Evolutionary conservation across 2,113 vertebrate genomes (phyloP).

Genomic region (Scophthalmus maximus): DNA sequence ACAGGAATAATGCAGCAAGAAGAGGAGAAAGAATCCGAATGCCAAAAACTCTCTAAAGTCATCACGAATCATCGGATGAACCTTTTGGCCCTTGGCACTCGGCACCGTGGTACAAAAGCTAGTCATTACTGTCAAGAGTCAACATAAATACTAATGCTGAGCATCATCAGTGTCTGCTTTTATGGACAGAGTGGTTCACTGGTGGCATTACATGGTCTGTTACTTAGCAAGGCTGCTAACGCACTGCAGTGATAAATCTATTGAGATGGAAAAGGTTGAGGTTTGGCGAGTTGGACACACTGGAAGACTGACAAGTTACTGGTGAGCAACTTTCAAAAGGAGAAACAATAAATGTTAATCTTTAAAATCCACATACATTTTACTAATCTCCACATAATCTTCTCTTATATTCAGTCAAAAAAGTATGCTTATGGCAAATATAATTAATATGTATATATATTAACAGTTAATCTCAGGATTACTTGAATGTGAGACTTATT

Average conservation of each 20-base stretch:
- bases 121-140: not conserved
- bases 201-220: not conserved
- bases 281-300: not conserved
- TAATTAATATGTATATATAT: no score
- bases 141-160: not conserved
- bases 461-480: not conserved
- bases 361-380: not conserved
- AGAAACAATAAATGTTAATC: not conserved
- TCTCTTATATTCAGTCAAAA: no score
- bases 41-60: not conserved
- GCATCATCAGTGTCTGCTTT: constrained; percentile 10
- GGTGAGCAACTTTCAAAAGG: not conserved
- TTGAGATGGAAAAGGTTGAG: not conserved
- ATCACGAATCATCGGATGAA: not conserved
- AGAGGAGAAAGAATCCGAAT: not conserved
- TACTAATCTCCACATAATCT: no score
- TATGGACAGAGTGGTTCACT: not conserved
- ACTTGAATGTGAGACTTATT: not conserved
- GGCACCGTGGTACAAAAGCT: not conserved
- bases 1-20: not conserved
- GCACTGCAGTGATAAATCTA: constrained; percentile 2
- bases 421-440: no score
- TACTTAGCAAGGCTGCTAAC: constrained; percentile 11
- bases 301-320: not conserved
- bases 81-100: not conserved